Percentiles rank a stretch among this genome's conserved stretches.
These are phyloP conservation scores for Nemopilema nomurai DNA, from an alignment of 30 jellyfish, hydroid and myxozoan genomes.

Conservation along the genomic window DNA sequence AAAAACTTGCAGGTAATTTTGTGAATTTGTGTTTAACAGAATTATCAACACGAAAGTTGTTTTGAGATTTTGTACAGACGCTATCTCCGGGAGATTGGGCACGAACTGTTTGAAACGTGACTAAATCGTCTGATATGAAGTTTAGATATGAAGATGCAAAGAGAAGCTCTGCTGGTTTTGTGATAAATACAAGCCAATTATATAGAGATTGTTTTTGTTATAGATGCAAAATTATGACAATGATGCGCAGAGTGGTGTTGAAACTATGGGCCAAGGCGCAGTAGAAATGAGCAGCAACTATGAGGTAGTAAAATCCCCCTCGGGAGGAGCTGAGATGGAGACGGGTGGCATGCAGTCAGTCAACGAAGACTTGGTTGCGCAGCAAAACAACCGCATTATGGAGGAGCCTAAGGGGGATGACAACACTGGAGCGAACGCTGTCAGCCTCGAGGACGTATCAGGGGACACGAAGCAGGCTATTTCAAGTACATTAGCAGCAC, in stretches of 20 bases:
- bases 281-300: conserved; percentile 51
- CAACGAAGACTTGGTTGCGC: conserved; percentile 24
- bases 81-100: too few species aligned
- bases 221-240: background rate
- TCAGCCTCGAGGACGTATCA: conserved; percentile 50
- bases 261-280: conserved; percentile 70
- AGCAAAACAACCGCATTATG: conserved; percentile 27
- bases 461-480: conserved; percentile 68
- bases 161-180: too few species aligned
- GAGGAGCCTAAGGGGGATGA: conserved; percentile 60
- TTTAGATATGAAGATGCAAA: too few species aligned
- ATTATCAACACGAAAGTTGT: too few species aligned
- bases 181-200: too few species aligned
- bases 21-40: too few species aligned
- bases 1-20: too few species aligned
- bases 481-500: conserved; percentile 41
- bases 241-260: conserved; percentile 13
- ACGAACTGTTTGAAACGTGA: too few species aligned
- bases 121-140: too few species aligned
- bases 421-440: conserved; percentile 30
- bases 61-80: too few species aligned
- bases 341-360: conserved; percentile 26
- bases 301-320: conserved; percentile 41
- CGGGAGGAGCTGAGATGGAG: conserved; percentile 26
- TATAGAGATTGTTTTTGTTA: background rate